Evolutionary conservation across 1,140 invertebrate genomes (phyloP), one percentile per base, ranked within the genome.

Genomic region (Gryllus bimaculatus): DNA sequence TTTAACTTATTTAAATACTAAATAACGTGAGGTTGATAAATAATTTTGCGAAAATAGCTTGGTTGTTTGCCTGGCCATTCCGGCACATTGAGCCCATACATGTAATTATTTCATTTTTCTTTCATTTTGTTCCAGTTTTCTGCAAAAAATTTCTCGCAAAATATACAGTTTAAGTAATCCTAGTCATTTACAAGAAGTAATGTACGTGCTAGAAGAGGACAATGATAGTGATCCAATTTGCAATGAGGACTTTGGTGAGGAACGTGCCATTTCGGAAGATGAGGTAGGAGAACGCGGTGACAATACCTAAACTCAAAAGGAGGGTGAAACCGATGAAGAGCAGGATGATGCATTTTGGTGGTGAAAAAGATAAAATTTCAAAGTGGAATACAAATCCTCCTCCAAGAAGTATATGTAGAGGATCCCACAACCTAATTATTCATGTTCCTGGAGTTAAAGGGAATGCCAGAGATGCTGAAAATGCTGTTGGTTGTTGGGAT

Each of bases 401-500:
- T 0, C 2, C 21, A 26, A 77, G 21, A 77, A 77, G 39, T 77
- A 39, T 77, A 8, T 5, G 6, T 77, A 8, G 8, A 10, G 18
- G 7, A 77, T 8, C 13, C 8, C 26, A 77, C 47, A 77, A 48
- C 18, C 5, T 77, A 2, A 48, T 39, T 26, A 77, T 39, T 48
- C 76, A 47, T 47, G 20, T 77, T 8, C 76, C 76, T 77, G 76
- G 76, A 77, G 76, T 39, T 5, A 77, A 26, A 39, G 10, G 39
- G 6, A 77, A n/a, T 77, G 76, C 2, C 5, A 77, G 48, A 5
- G 8, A 77, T 77, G 76, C 76, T 18, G 5, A 48, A 77, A 77
- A 5, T 77, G 10, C 48, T 26, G 76, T 48, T 48, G 76, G 47
- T 77, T 77, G 76, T 77, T 77, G 76, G 76, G 47, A 77, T 21